phyloP scores from a whole-genome alignment of 2,113 vertebrate species.

The Pipra filicauda region DNA sequence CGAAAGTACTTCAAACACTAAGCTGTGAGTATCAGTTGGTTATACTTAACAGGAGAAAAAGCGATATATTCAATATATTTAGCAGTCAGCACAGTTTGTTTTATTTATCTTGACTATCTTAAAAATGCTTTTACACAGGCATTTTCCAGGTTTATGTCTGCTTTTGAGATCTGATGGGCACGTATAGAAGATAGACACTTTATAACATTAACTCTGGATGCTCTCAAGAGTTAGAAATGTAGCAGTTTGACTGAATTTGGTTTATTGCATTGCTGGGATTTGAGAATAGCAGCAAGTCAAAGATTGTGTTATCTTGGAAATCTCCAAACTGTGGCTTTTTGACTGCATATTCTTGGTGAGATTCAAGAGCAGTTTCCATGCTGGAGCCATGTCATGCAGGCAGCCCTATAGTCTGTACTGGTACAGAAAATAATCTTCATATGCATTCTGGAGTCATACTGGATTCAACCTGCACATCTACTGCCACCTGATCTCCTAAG shows the following conservation, averaged over 20 bases:
- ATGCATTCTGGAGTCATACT: background rate
- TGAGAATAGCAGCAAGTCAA: background rate
- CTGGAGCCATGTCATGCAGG: background rate
- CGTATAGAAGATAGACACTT: background rate
- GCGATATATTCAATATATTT: background rate
- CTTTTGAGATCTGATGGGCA: background rate
- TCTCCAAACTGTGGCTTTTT: background rate
- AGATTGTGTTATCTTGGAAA: background rate
- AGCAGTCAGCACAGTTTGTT: background rate
- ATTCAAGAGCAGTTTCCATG: background rate
- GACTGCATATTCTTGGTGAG: background rate
- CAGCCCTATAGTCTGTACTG: background rate
- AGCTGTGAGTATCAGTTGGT: background rate
- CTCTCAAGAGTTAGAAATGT: background rate
- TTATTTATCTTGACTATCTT: background rate
- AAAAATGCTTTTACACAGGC: background rate
- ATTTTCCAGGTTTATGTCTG: background rate
- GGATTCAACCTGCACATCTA: background rate
- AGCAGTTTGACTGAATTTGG: background rate
- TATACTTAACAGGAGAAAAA: background rate
- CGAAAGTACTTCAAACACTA: background rate
- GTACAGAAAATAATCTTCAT: background rate
- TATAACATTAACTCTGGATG: background rate
- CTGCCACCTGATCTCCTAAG: background rate
- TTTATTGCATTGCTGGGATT: background rate